Percentiles rank a stretch among this genome's conserved stretches.
Conservation (phyloP, 2,888 invertebrate species). For the Ormyrus nitidulus region DNA sequence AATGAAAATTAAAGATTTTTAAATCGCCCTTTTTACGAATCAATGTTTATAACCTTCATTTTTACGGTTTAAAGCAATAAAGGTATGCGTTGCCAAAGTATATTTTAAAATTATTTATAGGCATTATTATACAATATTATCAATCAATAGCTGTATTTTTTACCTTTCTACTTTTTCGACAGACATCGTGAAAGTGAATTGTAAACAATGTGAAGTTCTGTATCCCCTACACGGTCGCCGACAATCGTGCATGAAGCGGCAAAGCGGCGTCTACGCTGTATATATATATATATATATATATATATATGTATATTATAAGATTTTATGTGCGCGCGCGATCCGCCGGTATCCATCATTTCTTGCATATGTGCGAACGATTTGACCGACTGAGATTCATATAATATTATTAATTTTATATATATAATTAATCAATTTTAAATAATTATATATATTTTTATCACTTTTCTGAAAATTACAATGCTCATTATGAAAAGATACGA, state of each 20-base stretch:
- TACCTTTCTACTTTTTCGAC: constrained; percentile 69
- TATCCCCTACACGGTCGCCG: background rate
- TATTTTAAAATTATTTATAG: background rate
- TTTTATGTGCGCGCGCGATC: too few species aligned
- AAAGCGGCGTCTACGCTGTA: background rate
- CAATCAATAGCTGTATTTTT: constrained; percentile 28
- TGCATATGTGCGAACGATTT: too few species aligned
- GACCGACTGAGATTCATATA: too few species aligned
- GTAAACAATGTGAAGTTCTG: constrained; percentile 49
- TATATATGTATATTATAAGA: too few species aligned
- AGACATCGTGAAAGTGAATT: constrained; percentile 61
- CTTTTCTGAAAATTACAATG: too few species aligned
- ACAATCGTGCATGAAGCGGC: background rate
- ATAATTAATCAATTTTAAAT: too few species aligned
- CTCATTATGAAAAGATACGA: too few species aligned
- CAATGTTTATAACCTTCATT: constrained; percentile 58
- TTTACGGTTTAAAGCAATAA: background rate
- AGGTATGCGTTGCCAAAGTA: background rate
- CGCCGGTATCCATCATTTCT: too few species aligned
- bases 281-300: too few species aligned
- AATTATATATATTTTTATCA: too few species aligned
- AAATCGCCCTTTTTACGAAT: background rate
- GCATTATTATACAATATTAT: background rate
- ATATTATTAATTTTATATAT: too few species aligned
- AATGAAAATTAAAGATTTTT: constrained; percentile 19